Evolutionary conservation across 2,888 invertebrate species (phyloP).

Genomic region (Lepidocyrtoides sp.): DNA sequence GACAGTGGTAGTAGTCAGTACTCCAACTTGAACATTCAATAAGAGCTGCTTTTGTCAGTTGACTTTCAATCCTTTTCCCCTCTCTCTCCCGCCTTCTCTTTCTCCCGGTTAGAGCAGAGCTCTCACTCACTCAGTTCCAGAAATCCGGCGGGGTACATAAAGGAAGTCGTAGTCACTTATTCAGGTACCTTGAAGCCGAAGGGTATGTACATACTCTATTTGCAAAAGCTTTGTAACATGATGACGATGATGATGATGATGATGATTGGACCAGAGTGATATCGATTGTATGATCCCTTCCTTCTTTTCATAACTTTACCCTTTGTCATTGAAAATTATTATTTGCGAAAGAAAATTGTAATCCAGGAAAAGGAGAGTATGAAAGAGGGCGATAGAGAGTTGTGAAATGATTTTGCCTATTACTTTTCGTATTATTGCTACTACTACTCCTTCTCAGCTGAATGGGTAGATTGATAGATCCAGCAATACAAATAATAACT

Average conservation of each 20-base stretch:
- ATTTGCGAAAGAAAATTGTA: constrained; percentile 43
- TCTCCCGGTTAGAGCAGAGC: background rate
- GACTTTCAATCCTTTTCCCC: constrained; percentile 33
- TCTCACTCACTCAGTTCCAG: background rate
- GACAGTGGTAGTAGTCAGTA: too few species aligned
- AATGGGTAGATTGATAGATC: background rate
- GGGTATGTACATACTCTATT: background rate
- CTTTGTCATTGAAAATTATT: constrained; percentile 52
- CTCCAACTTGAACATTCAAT: constrained; percentile 2
- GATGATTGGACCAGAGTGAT: constrained; percentile 33
- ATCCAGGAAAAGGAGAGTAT: background rate
- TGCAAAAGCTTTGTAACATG: background rate
- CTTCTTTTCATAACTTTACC: constrained; percentile 7
- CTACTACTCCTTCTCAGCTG: background rate
- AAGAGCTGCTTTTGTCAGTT: constrained; percentile 52
- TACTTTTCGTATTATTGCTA: background rate
- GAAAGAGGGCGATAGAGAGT: background rate
- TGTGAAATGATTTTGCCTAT: constrained; percentile 17
- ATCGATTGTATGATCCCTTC: constrained; percentile 24
- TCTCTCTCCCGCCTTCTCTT: background rate
- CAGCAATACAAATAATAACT: constrained; percentile 15
- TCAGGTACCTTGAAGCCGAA: background rate
- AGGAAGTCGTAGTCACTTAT: background rate
- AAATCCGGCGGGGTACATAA: background rate
- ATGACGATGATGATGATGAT: background rate